A percentile compares a stretch with the other conserved stretches of the same genome.
These are phyloP conservation scores for Percopsis omiscomaycus DNA, from an alignment of 2,797 vertebrate genomes.

Conservation along the genomic window DNA sequence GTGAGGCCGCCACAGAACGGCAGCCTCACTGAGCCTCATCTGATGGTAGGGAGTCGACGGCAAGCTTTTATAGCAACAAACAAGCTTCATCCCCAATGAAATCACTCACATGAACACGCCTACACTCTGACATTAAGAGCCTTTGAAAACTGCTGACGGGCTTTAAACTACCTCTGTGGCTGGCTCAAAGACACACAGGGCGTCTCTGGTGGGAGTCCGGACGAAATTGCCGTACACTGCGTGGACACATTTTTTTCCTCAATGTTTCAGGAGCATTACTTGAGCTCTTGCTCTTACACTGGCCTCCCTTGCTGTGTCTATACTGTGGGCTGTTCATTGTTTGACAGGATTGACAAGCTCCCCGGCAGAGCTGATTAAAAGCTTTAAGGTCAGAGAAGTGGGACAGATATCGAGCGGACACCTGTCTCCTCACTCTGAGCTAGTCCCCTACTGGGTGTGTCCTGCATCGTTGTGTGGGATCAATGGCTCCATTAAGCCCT, in stretches of 20 bases:
- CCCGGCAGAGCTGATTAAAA: constrained; percentile 81
- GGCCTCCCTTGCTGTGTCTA: constrained; percentile 54
- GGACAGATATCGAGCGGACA: constrained; percentile 79
- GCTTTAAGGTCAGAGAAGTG: constrained; percentile 81
- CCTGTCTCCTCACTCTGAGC: constrained; percentile 69
- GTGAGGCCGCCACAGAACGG: constrained; percentile 2
- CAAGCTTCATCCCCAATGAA: constrained; percentile 34
- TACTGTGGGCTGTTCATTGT: constrained; percentile 62
- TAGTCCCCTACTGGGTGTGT: constrained; percentile 67
- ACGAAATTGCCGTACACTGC: constrained; percentile 35
- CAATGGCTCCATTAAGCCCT: constrained; percentile 74
- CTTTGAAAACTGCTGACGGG: constrained; percentile 52
- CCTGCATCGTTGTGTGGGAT: constrained; percentile 58
- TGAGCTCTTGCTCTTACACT: constrained; percentile 44
- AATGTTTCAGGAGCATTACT: constrained; percentile 45
- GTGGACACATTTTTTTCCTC: constrained; percentile 23
- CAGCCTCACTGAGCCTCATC: neutral
- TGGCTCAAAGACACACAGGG: constrained; percentile 12
- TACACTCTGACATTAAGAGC: constrained; percentile 50
- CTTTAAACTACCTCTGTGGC: constrained; percentile 21
- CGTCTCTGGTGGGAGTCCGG: constrained; percentile 32
- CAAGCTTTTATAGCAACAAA: constrained; percentile 29
- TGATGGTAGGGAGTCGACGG: constrained; percentile 17
- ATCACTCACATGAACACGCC: constrained; percentile 28
- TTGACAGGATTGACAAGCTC: constrained; percentile 81